Conservation (phyloP, 2,113 vertebrate species). For the Alosa alosa region DNA sequence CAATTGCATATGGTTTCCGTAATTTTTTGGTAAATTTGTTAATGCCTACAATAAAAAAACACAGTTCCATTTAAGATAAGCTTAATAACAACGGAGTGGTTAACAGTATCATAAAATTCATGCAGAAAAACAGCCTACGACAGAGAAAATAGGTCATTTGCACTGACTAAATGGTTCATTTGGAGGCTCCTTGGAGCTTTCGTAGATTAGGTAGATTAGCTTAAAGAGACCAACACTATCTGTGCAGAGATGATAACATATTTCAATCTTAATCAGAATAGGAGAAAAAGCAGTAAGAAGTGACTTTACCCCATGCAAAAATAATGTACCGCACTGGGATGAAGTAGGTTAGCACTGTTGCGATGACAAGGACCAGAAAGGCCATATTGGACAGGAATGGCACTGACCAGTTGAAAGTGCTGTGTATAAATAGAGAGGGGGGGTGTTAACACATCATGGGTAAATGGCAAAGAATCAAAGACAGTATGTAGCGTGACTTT, state of each 20-base stretch:
- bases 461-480: background rate
- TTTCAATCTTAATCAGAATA: background rate
- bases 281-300: slow-evolving; percentile 32
- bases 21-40: slow-evolving; percentile 99
- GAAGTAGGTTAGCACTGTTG: slow-evolving; percentile 79
- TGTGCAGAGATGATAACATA: background rate
- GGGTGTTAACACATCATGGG: background rate
- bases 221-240: too few species aligned
- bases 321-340: slow-evolving; percentile 89
- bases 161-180: too few species aligned
- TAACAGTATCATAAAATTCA: background rate
- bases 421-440: slow-evolving; percentile 55
- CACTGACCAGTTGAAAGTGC: slow-evolving; percentile 95
- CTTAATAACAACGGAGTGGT: background rate
- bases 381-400: slow-evolving; percentile 91
- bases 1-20: slow-evolving; percentile 89
- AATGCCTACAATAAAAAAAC: slow-evolving; percentile 79
- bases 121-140: too few species aligned
- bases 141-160: background rate
- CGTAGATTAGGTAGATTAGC: too few species aligned
- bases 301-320: slow-evolving; percentile 91
- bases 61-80: background rate
- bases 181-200: too few species aligned
- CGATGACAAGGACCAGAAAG: slow-evolving; percentile 75
- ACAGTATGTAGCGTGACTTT: too few species aligned